phyloP scores from a whole-genome alignment of 2,888 invertebrate genomes.

The Hipparchia semele region DNA sequence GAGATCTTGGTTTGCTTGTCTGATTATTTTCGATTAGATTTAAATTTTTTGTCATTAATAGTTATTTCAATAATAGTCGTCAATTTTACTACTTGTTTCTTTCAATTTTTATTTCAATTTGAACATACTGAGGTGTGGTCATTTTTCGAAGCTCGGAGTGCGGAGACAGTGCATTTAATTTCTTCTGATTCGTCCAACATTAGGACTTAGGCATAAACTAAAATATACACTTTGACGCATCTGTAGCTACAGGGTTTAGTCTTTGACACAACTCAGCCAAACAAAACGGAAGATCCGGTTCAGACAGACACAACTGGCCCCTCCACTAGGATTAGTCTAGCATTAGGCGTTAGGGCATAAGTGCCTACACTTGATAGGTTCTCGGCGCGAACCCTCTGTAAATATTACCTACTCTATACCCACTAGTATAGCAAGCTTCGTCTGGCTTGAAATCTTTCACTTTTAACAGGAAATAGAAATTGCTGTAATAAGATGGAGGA shows the following conservation, averaged over 20 bases:
- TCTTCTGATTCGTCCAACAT: too few relatives aligned
- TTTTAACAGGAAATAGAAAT: not conserved
- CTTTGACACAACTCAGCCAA: conserved; percentile 33
- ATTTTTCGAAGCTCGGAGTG: too few relatives aligned
- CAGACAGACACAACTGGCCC: conserved; percentile 29
- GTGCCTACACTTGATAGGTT: conserved; percentile 32
- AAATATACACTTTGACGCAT: not conserved
- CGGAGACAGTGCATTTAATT: too few relatives aligned
- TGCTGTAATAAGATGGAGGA: not conserved
- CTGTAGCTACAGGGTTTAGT: conserved; percentile 21
- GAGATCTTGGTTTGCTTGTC: too few relatives aligned
- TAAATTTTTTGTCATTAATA: too few relatives aligned
- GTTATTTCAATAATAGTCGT: too few relatives aligned
- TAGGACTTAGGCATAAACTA: not conserved
- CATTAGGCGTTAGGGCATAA: conserved; percentile 31
- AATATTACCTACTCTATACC: conserved; percentile 7
- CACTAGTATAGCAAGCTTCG: not conserved
- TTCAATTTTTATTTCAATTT: too few relatives aligned
- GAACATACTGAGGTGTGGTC: too few relatives aligned
- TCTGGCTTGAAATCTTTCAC: conserved; percentile 2
- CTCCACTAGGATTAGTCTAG: not conserved
- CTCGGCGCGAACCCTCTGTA: conserved; percentile 9
- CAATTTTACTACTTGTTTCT: too few relatives aligned
- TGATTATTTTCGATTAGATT: too few relatives aligned
- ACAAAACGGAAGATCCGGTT: conserved; percentile 40